phyloP scores from a whole-genome alignment of 35 echinoderm and acorn worm species.

The Heliocidaris erythrogramma region DNA sequence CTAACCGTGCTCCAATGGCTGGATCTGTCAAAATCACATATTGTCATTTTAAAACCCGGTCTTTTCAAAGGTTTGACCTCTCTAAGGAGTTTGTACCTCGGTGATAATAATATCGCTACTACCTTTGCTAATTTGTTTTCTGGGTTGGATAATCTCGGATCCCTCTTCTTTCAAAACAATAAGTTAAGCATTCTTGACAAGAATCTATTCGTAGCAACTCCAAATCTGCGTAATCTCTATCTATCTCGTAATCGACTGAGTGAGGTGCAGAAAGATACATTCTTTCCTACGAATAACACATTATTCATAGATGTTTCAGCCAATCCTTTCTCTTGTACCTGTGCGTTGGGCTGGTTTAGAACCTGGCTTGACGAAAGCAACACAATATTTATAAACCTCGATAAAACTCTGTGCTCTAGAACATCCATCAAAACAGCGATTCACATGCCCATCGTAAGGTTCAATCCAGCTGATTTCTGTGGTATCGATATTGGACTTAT shows the following conservation, averaged over 20 bases:
- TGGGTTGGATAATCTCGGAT: not conserved
- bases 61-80: not conserved
- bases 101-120: not conserved
- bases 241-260: not conserved
- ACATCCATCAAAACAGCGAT: not conserved
- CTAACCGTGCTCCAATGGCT: not conserved
- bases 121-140: not conserved
- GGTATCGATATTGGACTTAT: not conserved
- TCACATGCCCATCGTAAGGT: not conserved
- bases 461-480: not conserved
- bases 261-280: not conserved
- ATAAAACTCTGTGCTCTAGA: not conserved
- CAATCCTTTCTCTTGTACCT: not conserved
- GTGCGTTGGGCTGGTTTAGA: not conserved
- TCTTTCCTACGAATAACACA: not conserved
- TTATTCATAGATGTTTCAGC: not conserved
- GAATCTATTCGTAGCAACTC: not conserved
- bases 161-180: not conserved
- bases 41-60: not conserved
- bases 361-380: not conserved
- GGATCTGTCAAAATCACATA: not conserved
- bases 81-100: not conserved
- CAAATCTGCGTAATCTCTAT: not conserved
- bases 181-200: not conserved
- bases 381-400: not conserved